These are phyloP conservation scores for Ischnus inquisitorius DNA, from an alignment of 2,888 invertebrate species.

Conservation along the genomic window DNA sequence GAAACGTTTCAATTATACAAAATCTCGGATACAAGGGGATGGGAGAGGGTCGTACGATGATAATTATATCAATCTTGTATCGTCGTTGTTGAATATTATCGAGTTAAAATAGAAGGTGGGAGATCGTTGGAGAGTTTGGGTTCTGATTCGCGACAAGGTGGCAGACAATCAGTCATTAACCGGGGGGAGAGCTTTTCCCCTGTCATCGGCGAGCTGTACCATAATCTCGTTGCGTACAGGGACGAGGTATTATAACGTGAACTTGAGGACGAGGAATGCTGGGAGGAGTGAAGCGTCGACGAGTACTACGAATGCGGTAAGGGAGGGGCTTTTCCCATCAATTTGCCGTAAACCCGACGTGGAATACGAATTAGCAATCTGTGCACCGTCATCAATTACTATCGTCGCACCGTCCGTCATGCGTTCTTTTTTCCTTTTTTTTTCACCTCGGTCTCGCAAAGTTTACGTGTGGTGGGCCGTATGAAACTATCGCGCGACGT, in stretches of 20 bases:
- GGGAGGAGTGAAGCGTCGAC: neutral
- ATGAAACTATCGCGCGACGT: slow-evolving; percentile 5
- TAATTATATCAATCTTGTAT: slow-evolving; percentile 24
- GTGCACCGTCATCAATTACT: slow-evolving; percentile 75
- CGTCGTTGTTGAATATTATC: slow-evolving; percentile 23
- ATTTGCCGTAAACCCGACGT: slow-evolving; percentile 69
- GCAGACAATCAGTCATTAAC: slow-evolving; percentile 17
- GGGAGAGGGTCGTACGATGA: neutral
- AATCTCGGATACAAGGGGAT: neutral
- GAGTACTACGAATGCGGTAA: slow-evolving; percentile 26
- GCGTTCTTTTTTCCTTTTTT: slow-evolving; percentile 56
- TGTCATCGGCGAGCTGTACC: slow-evolving; percentile 6
- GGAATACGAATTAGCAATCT: slow-evolving; percentile 79
- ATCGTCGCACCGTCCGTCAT: slow-evolving; percentile 68
- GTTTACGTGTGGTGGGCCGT: slow-evolving; percentile 8
- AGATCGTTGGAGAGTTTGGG: slow-evolving; percentile 8
- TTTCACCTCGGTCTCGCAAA: slow-evolving; percentile 16
- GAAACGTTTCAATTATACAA: neutral
- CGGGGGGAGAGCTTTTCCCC: neutral
- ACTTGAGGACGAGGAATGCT: slow-evolving; percentile 1
- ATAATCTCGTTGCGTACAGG: neutral
- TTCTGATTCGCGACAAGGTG: slow-evolving; percentile 31
- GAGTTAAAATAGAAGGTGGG: neutral
- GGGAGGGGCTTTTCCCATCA: slow-evolving; percentile 65
- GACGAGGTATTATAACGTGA: slow-evolving; percentile 28